A percentile compares a stretch with the other conserved stretches of the same genome.
Evolutionary conservation across 2,888 invertebrate genomes (phyloP).

Genomic region (Metallyticus violacea): DNA sequence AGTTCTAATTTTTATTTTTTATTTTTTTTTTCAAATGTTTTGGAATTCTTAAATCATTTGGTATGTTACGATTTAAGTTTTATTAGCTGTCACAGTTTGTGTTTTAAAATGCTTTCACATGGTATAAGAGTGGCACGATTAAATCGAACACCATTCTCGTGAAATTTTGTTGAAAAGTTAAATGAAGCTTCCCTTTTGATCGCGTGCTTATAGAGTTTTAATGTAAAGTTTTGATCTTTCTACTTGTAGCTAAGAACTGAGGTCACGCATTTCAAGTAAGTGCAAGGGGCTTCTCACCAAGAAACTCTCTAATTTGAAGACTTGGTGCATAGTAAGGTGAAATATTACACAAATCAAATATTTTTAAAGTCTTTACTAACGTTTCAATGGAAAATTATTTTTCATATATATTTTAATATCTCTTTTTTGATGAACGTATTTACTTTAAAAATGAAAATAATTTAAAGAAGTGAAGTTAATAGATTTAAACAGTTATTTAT

Average conservation of each 20-base stretch:
- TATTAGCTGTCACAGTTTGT: not conserved
- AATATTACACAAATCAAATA: too few relatives aligned
- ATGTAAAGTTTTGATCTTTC: not conserved
- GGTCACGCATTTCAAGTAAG: not conserved
- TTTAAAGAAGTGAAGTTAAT: too few relatives aligned
- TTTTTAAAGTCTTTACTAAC: too few relatives aligned
- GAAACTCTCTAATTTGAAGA: not conserved
- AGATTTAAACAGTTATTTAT: too few relatives aligned
- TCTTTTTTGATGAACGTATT: too few relatives aligned
- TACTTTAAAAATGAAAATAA: too few relatives aligned
- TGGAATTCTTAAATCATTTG: too few relatives aligned
- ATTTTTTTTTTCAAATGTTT: too few relatives aligned
- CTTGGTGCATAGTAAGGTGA: not conserved
- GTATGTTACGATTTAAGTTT: not conserved
- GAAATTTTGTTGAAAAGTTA: not conserved
- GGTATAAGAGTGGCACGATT: too few relatives aligned
- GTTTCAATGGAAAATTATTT: too few relatives aligned
- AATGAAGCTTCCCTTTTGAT: not conserved
- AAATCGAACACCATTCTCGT: not conserved
- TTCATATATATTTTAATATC: too few relatives aligned
- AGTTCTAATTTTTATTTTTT: too few relatives aligned
- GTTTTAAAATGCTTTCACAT: not conserved
- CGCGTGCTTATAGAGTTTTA: not conserved
- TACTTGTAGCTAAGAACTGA: not conserved
- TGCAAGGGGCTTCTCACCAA: not conserved